Conservation (phyloP, 2,888 invertebrate genomes). For the Acanthopleura granulata region DNA sequence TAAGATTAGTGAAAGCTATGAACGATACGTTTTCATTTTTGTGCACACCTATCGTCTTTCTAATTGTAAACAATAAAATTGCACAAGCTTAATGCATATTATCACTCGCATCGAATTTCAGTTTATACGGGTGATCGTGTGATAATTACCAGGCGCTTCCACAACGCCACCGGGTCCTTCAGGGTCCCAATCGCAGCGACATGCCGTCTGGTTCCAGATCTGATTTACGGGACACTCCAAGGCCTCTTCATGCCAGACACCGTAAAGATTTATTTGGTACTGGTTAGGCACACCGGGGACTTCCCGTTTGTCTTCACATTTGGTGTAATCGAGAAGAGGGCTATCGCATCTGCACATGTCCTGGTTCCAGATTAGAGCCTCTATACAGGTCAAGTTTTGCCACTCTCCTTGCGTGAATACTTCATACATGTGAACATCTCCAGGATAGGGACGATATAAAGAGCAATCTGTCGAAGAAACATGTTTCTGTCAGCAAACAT, state of each 20-base stretch:
- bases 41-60: too few relatives aligned
- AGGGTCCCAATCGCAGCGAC: conserved; percentile 14
- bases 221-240: not conserved
- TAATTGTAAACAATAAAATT: too few relatives aligned
- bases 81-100: too few relatives aligned
- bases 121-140: too few relatives aligned
- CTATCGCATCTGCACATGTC: not conserved
- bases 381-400: not conserved
- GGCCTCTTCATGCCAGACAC: not conserved
- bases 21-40: too few relatives aligned
- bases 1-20: too few relatives aligned
- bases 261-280: not conserved
- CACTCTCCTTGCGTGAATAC: not conserved
- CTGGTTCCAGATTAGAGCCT: conserved; percentile 3
- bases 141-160: conserved; percentile 4
- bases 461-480: not conserved
- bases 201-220: conserved; percentile 11
- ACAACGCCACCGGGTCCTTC: not conserved
- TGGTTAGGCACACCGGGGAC: not conserved
- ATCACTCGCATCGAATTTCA: too few relatives aligned
- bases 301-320: not conserved
- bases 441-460: not conserved
- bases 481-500: not conserved
- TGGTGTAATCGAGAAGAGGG: not conserved
- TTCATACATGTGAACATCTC: not conserved